Base-by-base conservation (phyloP, 2,888 invertebrate genomes). In the Halictus quadricinctus region DNA sequence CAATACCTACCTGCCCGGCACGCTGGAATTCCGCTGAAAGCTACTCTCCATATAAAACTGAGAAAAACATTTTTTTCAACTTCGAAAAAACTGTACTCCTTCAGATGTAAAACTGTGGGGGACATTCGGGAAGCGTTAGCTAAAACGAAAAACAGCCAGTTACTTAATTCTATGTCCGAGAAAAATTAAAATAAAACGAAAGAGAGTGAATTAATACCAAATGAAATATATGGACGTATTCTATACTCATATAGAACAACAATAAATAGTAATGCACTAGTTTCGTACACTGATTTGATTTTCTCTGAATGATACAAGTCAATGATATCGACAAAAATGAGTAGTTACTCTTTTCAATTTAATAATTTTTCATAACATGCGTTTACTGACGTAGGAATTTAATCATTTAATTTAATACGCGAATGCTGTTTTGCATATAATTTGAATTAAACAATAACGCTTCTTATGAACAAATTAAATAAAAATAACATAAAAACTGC, bases 221-320 rank as follows among this genome's bases (percentile, higher is more conserved):
- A 54, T 25, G 0, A 25, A 60, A 10, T 21, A 4, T 12, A 12
- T 12, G 7, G 12, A 6, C 6, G 25, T 3, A 2, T 25, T 60
- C 13, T 60, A 5, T 1, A 15, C 6, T 0, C 12, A 12, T 12
- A 4, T 58, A 25, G 5, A n/a, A 25, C 25, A 60, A 12, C 0
- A 54, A 54, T 58, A 4, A 58, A n/a, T 58, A 58, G 12, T n/a
- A 21, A n/a, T n/a, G 1, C 5, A 5, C 12, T 8, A 12, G 12
- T n/a, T 58, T n/a, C 0, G 1, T 5, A 58, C 5, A n/a, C 1
- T 58, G 12, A 58, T 0, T 4, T n/a, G 12, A n/a, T n/a, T n/a
- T 58, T 58, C 1, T 58, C 12, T n/a, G 3, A 58, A 10, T 4
- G n/a, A n/a, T n/a, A 12, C 4, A 58, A n/a, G 12, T n/a, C n/a